Percentiles rank a stretch among this genome's conserved stretches.
Conservation (phyloP, 1,140 invertebrate species). For the Bombus balteatus region DNA sequence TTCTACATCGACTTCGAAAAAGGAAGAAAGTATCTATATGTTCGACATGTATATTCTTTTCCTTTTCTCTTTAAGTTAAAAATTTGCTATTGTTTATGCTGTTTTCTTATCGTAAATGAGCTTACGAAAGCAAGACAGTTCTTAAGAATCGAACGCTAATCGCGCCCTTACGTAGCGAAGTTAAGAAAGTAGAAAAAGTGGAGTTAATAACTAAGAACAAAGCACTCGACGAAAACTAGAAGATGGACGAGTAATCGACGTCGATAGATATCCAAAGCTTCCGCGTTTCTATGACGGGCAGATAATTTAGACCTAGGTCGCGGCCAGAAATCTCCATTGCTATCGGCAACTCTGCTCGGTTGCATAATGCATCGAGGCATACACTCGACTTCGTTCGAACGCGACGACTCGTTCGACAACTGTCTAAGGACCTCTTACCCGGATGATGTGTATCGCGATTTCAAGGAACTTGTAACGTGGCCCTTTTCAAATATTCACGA, state of each 20-base stretch:
- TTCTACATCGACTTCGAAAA: too few relatives aligned
- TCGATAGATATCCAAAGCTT: not conserved
- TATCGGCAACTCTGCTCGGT: constrained; percentile 14
- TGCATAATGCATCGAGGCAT: constrained; percentile 48
- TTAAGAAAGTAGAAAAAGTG: too few relatives aligned
- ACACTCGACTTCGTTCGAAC: constrained; percentile 44
- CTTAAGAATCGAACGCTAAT: too few relatives aligned
- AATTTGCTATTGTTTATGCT: too few relatives aligned
- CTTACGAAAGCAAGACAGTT: too few relatives aligned
- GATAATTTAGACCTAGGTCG: constrained; percentile 1
- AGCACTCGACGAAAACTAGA: not conserved
- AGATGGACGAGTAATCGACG: not conserved
- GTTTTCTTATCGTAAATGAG: too few relatives aligned
- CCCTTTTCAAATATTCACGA: constrained; percentile 42
- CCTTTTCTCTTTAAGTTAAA: too few relatives aligned
- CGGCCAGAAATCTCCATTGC: constrained; percentile 10
- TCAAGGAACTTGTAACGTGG: constrained; percentile 44
- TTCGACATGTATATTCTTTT: too few relatives aligned
- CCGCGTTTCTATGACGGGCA: not conserved
- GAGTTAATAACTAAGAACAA: too few relatives aligned
- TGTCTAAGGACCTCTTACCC: constrained; percentile 45
- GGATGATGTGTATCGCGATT: constrained; percentile 27
- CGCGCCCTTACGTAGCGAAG: too few relatives aligned
- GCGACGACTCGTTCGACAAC: constrained; percentile 38
- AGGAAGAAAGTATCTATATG: too few relatives aligned